Evolutionary conservation across 2,113 vertebrate species (phyloP).

Genomic region (Passer montanus): DNA sequence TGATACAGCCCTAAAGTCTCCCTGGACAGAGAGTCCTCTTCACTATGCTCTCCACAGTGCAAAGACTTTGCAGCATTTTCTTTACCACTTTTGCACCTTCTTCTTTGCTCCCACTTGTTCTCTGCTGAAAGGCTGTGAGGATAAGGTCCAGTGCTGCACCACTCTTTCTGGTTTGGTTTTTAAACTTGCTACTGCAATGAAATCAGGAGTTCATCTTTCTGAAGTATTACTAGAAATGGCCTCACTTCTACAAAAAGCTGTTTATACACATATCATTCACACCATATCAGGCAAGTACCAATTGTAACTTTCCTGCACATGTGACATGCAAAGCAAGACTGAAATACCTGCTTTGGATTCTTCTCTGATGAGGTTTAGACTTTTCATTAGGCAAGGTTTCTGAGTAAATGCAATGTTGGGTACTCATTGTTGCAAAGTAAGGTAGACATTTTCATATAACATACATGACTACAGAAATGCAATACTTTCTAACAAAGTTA

Average conservation of each 20-base stretch:
- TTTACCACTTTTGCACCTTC: not conserved
- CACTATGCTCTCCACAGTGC: not conserved
- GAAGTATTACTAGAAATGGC: not conserved
- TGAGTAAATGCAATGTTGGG: too few relatives aligned
- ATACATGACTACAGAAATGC: not conserved
- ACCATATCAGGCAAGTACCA: not conserved
- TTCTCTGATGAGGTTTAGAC: too few relatives aligned
- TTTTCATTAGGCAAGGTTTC: too few relatives aligned
- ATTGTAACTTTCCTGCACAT: not conserved
- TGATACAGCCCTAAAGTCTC: not conserved
- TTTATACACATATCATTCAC: not conserved
- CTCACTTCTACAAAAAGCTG: not conserved
- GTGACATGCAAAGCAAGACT: not conserved
- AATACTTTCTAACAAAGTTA: not conserved
- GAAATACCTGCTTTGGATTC: too few relatives aligned
- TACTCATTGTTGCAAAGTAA: not conserved
- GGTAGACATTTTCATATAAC: not conserved
- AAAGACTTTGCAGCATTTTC: not conserved
- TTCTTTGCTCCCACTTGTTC: not conserved
- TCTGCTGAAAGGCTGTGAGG: not conserved
- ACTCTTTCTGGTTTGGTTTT: not conserved
- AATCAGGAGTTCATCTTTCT: not conserved
- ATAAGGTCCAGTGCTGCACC: not conserved
- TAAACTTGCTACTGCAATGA: not conserved
- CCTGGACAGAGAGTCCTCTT: not conserved